These are phyloP conservation scores for Neuroterus valhalla DNA, from an alignment of 1,140 invertebrate species.

Conservation along the genomic window DNA sequence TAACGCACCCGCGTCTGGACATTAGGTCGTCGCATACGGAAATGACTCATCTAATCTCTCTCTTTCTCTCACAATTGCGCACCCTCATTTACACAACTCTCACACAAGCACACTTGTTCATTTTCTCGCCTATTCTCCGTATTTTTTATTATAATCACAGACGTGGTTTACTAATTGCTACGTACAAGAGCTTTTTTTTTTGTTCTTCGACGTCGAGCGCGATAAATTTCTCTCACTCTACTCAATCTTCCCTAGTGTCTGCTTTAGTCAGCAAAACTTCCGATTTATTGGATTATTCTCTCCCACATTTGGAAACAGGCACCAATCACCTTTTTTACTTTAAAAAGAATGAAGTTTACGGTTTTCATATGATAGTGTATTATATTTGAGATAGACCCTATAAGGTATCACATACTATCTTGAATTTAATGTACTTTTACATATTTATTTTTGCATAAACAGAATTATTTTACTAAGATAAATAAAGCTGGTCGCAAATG, in stretches of 20 bases:
- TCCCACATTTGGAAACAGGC: not conserved
- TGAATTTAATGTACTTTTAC: no score
- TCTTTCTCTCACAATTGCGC: constrained; percentile 12
- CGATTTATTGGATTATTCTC: not conserved
- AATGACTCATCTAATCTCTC: constrained; percentile 43
- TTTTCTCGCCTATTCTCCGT: constrained; percentile 48
- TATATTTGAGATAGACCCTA: no score
- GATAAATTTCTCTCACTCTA: constrained; percentile 42
- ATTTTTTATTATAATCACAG: constrained; percentile 68
- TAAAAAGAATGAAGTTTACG: not conserved
- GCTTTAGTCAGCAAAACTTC: constrained; percentile 38
- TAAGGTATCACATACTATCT: no score
- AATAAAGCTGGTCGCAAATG: no score
- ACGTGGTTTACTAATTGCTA: constrained; percentile 63
- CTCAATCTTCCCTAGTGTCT: constrained; percentile 5
- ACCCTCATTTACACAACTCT: not conserved
- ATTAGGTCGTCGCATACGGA: constrained; percentile 55
- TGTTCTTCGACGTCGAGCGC: constrained; percentile 54
- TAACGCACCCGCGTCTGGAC: constrained; percentile 22
- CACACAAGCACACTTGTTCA: not conserved
- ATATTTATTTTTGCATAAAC: no score
- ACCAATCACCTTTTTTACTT: not conserved
- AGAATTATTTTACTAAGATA: no score
- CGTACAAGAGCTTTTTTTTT: constrained; percentile 59
- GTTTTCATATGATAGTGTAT: no score